Evolutionary conservation across 2,888 invertebrate species (phyloP), one percentile per base, ranked within the genome.

Genomic region (Allygus modestus): DNA sequence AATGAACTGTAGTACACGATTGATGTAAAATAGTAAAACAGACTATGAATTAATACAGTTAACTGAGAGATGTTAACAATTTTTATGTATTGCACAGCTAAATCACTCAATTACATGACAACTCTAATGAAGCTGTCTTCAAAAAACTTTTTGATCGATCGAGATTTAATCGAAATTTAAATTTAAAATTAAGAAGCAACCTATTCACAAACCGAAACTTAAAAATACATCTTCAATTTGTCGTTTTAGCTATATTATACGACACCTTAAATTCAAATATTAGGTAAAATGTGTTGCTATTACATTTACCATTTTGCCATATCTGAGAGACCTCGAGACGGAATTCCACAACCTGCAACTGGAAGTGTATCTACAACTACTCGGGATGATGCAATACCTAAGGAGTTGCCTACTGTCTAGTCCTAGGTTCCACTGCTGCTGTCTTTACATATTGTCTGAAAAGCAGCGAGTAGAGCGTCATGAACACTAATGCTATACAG

Each of bases 1-100:
- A 33, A 33, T 71, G 71, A 71, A 71, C 33, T 31, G 71, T 33
- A 71, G 71, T n/a, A 71, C 71, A 71, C n/a, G 33, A 26, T 71
- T 71, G 46, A 7, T 37, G 37, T n/a, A 37, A 37, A 37, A 37
- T 37, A 37, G 37, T 7, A 7, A 7, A 37, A 37, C 37, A 37
- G 37, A 4, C 4, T 37, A 37, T 37, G 37, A 37, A 37, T 9
- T 37, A 37, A 37, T 37, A 37, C 37, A 4, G 9, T 37, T 7
- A 37, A 4, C 9, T 37, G 9, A 37, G 37, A 37, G 5, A 37
- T 37, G 37, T 37, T n/a, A 37, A 37, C 9, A 7, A 7, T 37
- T 4, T 37, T 37, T 7, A 37, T 4, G 37, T 37, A 37, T 37
- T 37, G 37, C 37, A 7, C 37, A 37, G 9, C 9, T 37, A 37